phyloP scores from a whole-genome alignment of 2,888 invertebrate genomes.

The Coelinius sp. region DNA sequence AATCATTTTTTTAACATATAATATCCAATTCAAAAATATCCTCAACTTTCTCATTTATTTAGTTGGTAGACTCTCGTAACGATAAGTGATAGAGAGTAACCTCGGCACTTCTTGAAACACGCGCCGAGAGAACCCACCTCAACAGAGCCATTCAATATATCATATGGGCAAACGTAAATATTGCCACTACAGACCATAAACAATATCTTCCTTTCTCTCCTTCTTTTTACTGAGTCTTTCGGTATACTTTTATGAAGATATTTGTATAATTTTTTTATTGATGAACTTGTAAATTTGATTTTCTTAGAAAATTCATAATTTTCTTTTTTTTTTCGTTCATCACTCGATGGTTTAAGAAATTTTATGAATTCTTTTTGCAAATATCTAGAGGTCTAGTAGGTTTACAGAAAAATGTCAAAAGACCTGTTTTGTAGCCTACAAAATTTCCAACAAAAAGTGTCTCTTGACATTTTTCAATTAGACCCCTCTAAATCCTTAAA shows the following conservation, averaged over 20 bases:
- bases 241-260: slow-evolving; percentile 1
- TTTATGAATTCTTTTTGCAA: no score
- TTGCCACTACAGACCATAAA: slow-evolving; percentile 2
- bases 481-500: no score
- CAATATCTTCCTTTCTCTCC: slow-evolving; percentile 4
- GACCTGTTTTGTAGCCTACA: background rate
- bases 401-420: background rate
- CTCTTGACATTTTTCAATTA: no score
- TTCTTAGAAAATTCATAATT: no score
- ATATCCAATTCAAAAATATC: background rate
- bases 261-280: background rate
- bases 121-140: slow-evolving; percentile 6
- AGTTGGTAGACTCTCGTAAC: background rate
- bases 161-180: slow-evolving; percentile 8
- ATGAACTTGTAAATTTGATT: background rate
- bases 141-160: slow-evolving; percentile 20
- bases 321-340: no score
- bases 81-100: slow-evolving; percentile 4
- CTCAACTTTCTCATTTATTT: background rate
- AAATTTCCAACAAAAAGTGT: background rate
- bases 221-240: background rate
- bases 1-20: background rate
- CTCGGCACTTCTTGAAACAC: slow-evolving; percentile 6
- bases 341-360: no score
- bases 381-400: background rate